Evolutionary conservation across 1,140 invertebrate species (phyloP), one percentile per base, ranked within the genome.

Genomic region (Teleogryllus occipitalis): DNA sequence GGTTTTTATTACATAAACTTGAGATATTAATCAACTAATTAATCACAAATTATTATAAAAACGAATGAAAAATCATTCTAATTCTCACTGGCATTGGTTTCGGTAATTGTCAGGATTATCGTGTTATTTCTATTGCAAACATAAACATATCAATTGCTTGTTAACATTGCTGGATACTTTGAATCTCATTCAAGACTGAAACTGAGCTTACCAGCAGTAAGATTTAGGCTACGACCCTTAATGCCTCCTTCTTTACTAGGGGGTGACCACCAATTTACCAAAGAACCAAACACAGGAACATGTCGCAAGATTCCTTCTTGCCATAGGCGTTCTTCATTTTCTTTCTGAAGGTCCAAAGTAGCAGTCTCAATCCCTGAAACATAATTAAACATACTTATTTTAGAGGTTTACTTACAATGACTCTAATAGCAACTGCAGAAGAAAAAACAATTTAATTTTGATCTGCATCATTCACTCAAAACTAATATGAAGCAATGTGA

Each of bases 281-380:
- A 91, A 46, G 95, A 94, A 0, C 93, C 95, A 47, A 98, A 95
- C 12, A 98, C 92, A 0, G 97, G 97, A 65, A 98, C 94, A 82
- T 97, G 95, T 76, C 97, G 88, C 76, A 99, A 87, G 78, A 98
- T 92, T 73, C 97, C 97, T 87, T 98, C 97, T 85, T 98, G 96
- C 92, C 95, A 95, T 8, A 98, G 87, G 84, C 94, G 92, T 83
- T 96, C 93, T 75, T 95, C 93, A 77, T 93, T 95, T 87, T 98
- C 96, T 79, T 94, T 92, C 84, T 96, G 92, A 47, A 99, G 87
- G 85, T 98, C 97, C 82, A 94, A 91, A 78, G 95, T 96, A 0
- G 96, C 97, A 47, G 95, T 93, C 85, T 97, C 95, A 82, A 99
- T 98, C 77, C 95, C 92, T 93, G 82, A n/a, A 82, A 39, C 27